A percentile compares a stretch with the other conserved stretches of the same genome.
Evolutionary conservation across 2,888 invertebrate genomes (phyloP).

Genomic region (Neoaliturus tenellus): DNA sequence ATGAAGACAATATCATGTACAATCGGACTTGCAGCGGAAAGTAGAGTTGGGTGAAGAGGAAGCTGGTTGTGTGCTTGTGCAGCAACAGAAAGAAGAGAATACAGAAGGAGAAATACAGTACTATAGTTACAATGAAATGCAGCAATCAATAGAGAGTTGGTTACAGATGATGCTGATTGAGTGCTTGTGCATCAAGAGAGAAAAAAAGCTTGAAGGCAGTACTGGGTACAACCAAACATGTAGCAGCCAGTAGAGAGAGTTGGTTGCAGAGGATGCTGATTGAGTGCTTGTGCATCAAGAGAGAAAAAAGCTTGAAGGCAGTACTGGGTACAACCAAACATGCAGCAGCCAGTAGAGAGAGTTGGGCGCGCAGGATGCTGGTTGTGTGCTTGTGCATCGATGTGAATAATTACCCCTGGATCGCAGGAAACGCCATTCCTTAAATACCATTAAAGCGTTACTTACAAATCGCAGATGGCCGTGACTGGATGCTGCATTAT

Average conservation of each 20-base stretch:
- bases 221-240: neutral
- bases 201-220: neutral
- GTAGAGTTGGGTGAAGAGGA: neutral
- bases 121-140: neutral
- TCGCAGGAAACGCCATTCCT: slow-evolving; percentile 56
- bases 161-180: neutral
- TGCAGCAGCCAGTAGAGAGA: neutral
- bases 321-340: neutral
- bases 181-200: neutral
- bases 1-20: too few relatives aligned
- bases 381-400: slow-evolving; percentile 55
- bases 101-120: neutral
- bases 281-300: neutral
- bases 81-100: neutral
- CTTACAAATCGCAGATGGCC: slow-evolving; percentile 58
- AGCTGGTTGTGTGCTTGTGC: slow-evolving; percentile 17
- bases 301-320: neutral
- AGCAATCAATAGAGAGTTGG: neutral
- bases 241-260: neutral
- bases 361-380: slow-evolving; percentile 26
- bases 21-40: too few relatives aligned
- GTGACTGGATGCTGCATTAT: slow-evolving; percentile 21
- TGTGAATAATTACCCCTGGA: slow-evolving; percentile 53
- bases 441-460: slow-evolving; percentile 59
- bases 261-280: neutral